Base-by-base conservation (phyloP, 2,888 invertebrate species). In the Seira sanloemensis region DNA sequence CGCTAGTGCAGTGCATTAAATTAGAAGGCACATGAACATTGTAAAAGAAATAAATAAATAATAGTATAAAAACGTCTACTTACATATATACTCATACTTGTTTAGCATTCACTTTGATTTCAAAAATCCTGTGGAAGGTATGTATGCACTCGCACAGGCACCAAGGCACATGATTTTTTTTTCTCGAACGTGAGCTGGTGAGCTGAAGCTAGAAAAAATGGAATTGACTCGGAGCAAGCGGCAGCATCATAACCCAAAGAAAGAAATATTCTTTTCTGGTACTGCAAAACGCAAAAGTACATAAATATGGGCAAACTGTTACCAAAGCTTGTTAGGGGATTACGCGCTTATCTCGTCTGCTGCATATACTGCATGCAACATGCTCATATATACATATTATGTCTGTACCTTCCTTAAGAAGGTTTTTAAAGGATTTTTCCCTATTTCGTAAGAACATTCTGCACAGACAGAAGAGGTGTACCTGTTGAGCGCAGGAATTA, bases 241-340 rank as follows among this genome's bases (percentile, higher is more conserved):
- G 50, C 50, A 50, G 16, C 16, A 50, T 50, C 5, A 50, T 50
- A n/a, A 2, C 5, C 50, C 12, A 50, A 50, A 16, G 16, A 50
- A 50, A 50, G n/a, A 50, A 50, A 12, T 50, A 2, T 50, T 50
- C n/a, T 50, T 50, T 50, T 50, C 50, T 50, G 50, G 50, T 50
- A 50, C 50, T 7, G 50, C 16, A 50, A 50, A 50, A 7, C 16
- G 50, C 2, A 50, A 50, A 50, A 50, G 16, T 50, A 18, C 50
- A 50, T 50, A 50, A 50, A 18, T 50, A 50, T 50, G 50, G 50
- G 50, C 50, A 50, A 50, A 50, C 50, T 50, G 50, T 50, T n/a
- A 50, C 50, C 50, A 50, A 50, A 50, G 50, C 50, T 50, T 50
- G 50, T 50, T 50, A 50, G 50, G 50, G n/a, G 50, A 50, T 50